Conservation (phyloP, 2,888 invertebrate species). For the Agonopterix alstromeriana region DNA sequence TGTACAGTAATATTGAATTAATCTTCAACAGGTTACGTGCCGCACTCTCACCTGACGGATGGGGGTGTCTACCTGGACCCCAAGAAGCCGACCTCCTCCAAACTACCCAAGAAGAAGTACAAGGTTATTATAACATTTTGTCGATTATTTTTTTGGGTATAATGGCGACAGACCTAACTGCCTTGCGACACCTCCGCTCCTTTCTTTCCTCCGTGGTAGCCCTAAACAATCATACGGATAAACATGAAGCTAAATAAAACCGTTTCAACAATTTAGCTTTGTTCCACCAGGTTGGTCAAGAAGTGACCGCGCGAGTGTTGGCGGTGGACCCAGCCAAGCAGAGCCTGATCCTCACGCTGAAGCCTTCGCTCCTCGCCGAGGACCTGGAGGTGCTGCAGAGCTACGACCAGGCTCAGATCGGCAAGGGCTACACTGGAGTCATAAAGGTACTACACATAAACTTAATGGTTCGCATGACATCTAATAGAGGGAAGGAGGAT, state of each 20-base stretch:
- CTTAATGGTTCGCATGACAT: too few relatives aligned
- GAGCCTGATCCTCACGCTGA: constrained; percentile 79
- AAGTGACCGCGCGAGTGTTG: constrained; percentile 78
- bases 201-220: too few relatives aligned
- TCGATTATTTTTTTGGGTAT: too few relatives aligned
- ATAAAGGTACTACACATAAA: constrained; percentile 48
- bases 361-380: constrained; percentile 78
- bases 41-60: constrained; percentile 75
- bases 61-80: constrained; percentile 51
- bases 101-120: constrained; percentile 70
- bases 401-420: constrained; percentile 66
- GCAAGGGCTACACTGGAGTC: constrained; percentile 74
- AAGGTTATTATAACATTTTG: too few relatives aligned
- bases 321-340: constrained; percentile 55
- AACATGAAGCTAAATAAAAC: too few relatives aligned
- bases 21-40: constrained; percentile 67
- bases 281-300: constrained; percentile 58
- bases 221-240: too few relatives aligned
- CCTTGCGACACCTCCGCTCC: too few relatives aligned
- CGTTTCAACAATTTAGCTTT: too few relatives aligned
- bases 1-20: neutral
- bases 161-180: too few relatives aligned
- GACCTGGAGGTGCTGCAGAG: constrained; percentile 67
- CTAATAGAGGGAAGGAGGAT: too few relatives aligned
- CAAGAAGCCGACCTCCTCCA: constrained; percentile 47